Evolutionary conservation across 2,797 vertebrate species (phyloP).

Genomic region (Poeciliopsis turneri): DNA sequence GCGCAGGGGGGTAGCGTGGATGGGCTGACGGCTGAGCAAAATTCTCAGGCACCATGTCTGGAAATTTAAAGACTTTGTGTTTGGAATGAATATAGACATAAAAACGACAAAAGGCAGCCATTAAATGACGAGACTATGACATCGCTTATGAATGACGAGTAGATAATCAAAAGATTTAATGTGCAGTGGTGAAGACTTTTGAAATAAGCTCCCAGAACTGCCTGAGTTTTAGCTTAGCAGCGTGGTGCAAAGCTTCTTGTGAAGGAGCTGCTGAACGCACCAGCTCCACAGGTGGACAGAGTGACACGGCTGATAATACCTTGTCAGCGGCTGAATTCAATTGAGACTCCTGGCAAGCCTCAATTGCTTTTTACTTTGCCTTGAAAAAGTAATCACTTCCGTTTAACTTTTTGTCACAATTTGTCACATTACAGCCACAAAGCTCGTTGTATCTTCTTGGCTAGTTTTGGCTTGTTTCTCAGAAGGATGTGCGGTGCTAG

Average conservation of each 20-base stretch:
- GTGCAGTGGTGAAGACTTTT: conserved; percentile 59
- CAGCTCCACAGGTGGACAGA: conserved; percentile 68
- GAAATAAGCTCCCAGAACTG: conserved; percentile 74
- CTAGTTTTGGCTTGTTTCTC: background rate
- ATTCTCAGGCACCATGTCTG: background rate
- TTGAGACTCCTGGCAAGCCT: conserved; percentile 39
- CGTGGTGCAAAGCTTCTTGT: conserved; percentile 45
- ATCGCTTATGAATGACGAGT: conserved; percentile 60
- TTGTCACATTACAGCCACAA: background rate
- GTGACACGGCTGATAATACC: conserved; percentile 61
- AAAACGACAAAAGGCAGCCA: conserved; percentile 52
- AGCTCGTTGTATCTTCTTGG: background rate
- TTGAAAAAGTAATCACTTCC: background rate
- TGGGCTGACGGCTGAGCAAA: background rate
- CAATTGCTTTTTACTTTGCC: conserved; percentile 33
- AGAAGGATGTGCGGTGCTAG: background rate
- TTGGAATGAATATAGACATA: background rate
- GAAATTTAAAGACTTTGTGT: background rate
- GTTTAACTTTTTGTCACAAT: background rate
- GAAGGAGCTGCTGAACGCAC: conserved; percentile 52
- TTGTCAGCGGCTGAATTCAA: conserved; percentile 55
- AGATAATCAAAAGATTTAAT: conserved; percentile 70
- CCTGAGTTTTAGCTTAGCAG: conserved; percentile 57
- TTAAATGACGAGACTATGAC: conserved; percentile 62
- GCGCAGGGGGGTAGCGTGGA: conserved; percentile 14